Evolutionary conservation across 1,140 invertebrate species (phyloP), one percentile per base, ranked within the genome.

Genomic region (Drosophila bifasciata): DNA sequence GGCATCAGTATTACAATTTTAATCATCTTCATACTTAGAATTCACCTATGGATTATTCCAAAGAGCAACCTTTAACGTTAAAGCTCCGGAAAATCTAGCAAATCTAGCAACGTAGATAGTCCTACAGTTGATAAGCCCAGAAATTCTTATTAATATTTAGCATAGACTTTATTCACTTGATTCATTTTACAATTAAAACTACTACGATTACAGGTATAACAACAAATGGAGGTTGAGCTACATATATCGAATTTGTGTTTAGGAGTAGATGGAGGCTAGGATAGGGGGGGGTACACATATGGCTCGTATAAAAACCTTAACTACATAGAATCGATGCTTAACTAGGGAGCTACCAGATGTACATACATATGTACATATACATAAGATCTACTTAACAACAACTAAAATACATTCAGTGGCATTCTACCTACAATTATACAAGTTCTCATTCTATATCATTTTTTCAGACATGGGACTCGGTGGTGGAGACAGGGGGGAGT

Each of bases 331-430:
- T 64, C 15, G 59, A 57, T 17, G 28, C 71, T 73, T 74, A 74
- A 74, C 46, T 73, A 74, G 32, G 28, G n/a, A 73, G 49, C 46
- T 56, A 73, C 59, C 68, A 45, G 36, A 16, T 56, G 13, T 56
- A 17, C 17, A 19, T 61, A 66, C 50, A 46, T 40, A 21, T 56
- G 13, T 56, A 17, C 17, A 19, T 61, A 66, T 46, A 46, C 36
- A 21, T 55, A 61, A 64, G 45, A 25, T 48, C 81, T 85, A 85
- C 80, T 85, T 86, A 85, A 76, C 76, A 77, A 86, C 81, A 86
- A 85, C 81, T 85, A 85, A 85, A 85, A 85, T 85, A 85, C 81
- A 86, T 85, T 85, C 81, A 86, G 81, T 85, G 81, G 81, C 81
- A 85, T 85, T 85, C 81, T 72, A 66, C 56, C 56, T 76, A 70